Evolutionary conservation across 1,140 invertebrate species (phyloP).

Genomic region (Caenorhabditis briggsae): DNA sequence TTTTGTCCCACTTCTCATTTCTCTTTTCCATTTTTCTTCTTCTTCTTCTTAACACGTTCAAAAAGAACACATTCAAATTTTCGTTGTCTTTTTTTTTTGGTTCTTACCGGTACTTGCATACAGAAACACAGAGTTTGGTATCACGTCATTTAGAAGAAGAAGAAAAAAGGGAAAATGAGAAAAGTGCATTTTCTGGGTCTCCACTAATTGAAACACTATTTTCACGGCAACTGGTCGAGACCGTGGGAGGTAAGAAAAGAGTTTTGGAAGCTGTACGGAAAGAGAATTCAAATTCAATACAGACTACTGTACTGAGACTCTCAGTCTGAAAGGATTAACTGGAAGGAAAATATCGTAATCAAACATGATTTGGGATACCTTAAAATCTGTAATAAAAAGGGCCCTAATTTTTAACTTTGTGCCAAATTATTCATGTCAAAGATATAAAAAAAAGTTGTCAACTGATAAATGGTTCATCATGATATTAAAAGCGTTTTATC

Average conservation of each 20-base stretch:
- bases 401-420: too few relatives aligned
- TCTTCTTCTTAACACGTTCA: neutral
- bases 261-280: neutral
- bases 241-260: neutral
- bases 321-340: too few relatives aligned
- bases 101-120: neutral
- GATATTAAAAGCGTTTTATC: too few relatives aligned
- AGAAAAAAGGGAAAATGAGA: neutral
- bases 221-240: neutral
- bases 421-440: too few relatives aligned
- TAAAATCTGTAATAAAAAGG: too few relatives aligned
- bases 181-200: conserved; percentile 50
- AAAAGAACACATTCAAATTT: conserved; percentile 25
- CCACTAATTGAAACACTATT: neutral
- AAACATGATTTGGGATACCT: too few relatives aligned
- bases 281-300: neutral
- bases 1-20: conserved; percentile 40
- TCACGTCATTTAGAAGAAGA: conserved; percentile 30
- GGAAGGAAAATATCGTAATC: too few relatives aligned
- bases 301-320: too few relatives aligned
- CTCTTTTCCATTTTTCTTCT: neutral
- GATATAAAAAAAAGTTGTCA: too few relatives aligned
- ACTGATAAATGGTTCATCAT: too few relatives aligned
- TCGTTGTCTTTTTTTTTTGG: conserved; percentile 28
- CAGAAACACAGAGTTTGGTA: conserved; percentile 11